phyloP scores from a whole-genome alignment of 1,140 invertebrate genomes.

The Streblospio benedicti region DNA sequence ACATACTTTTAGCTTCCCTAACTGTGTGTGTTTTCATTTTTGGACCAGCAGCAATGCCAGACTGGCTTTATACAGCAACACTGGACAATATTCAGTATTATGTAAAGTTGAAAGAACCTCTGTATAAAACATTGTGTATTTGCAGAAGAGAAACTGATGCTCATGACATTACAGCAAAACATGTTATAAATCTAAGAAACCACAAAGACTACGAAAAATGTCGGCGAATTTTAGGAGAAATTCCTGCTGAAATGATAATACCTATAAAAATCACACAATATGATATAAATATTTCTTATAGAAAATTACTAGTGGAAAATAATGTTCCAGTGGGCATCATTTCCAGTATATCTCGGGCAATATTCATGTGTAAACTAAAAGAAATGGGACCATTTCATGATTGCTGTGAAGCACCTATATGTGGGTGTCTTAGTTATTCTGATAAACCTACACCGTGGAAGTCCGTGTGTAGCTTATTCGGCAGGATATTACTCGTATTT shows the following conservation, averaged over 20 bases:
- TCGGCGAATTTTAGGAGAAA: background rate
- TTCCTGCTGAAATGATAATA: background rate
- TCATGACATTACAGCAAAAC: background rate
- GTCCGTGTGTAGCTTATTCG: background rate
- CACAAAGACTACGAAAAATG: slow-evolving; percentile 1
- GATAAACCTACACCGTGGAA: background rate
- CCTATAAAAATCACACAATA: slow-evolving; percentile 2
- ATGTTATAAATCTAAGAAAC: slow-evolving; percentile 1
- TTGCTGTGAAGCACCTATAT: background rate
- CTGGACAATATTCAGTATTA: slow-evolving; percentile 38
- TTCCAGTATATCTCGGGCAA: background rate
- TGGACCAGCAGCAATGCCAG: slow-evolving; percentile 30
- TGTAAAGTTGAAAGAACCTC: slow-evolving; percentile 31
- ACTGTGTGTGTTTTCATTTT: slow-evolving; percentile 36
- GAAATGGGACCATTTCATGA: slow-evolving; percentile 6
- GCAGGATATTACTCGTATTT: background rate
- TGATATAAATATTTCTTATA: slow-evolving; percentile 9
- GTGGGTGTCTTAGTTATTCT: background rate
- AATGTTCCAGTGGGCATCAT: slow-evolving; percentile 7
- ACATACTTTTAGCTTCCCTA: slow-evolving; percentile 31
- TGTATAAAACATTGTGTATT: slow-evolving; percentile 36
- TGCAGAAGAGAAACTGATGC: slow-evolving; percentile 6
- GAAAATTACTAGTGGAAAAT: slow-evolving; percentile 7
- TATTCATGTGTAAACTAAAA: slow-evolving; percentile 10
- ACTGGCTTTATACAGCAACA: slow-evolving; percentile 31